Base-by-base conservation (phyloP, 2,797 vertebrate genomes). In the Diglossa cyanea region DNA sequence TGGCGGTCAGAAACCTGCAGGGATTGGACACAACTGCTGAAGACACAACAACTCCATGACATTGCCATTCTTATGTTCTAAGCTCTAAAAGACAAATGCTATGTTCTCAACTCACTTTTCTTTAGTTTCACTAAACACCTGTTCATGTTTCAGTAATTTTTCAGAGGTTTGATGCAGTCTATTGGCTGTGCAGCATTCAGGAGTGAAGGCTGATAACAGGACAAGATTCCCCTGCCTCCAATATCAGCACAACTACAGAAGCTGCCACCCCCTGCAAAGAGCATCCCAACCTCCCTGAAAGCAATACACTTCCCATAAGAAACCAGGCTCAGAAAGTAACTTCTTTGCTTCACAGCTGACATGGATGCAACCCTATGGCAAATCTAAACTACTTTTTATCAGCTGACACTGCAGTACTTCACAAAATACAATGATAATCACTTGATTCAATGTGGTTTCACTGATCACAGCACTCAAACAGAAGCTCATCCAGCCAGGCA, bases 1-100 rank as follows among this genome's bases (percentile, higher is more conserved):
- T 99, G 99, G 45, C 99, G 98, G 97, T 99, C 99, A 14, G 99
- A 99, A 45, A 99, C 99, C 99, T 99, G 96, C 51, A 95, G 70
- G 47, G 76, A 31, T 81, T 76, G 17, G 19, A 90, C 16, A 81
- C 9, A 86, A 17, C 26, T 62, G 51, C 24, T 94, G 47, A 77
- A 91, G 37, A 65, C 31, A 66, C 35, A 71, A 26, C 28, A 31
- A 39, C 20, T 39, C 42, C 45, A 30, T 3, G 0, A 25, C 17
- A n/a, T 1, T 47, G 28, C 20, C 45, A 18, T 7, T 40, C 28
- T 70, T 5, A 0, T 15, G 23, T 70, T 79, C 11, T 26, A 40
- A 28, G 28, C 19, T 70, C 62, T n/a, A 26, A 39, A 76, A 82
- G 15, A 55, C 17, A 88, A 75, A 1, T 23, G 5, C 24, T 13